Percentiles rank a stretch among this genome's conserved stretches.
Conservation (phyloP, 2,888 invertebrate species). For the Pollenia griseotomentosa region DNA sequence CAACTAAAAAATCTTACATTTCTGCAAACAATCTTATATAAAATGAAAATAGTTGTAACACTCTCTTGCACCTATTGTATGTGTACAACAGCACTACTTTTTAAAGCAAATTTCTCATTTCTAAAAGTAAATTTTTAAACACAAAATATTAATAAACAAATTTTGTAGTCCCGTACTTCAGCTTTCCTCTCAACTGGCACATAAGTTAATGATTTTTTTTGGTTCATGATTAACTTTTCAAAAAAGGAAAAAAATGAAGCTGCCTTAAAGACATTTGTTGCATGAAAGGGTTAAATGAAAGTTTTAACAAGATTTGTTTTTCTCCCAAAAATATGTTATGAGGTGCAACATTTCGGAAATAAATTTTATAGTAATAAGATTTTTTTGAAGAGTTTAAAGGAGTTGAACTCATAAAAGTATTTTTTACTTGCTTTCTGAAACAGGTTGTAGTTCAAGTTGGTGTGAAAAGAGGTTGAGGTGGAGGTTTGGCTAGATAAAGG, state of each 20-base stretch:
- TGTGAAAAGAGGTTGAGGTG: background rate
- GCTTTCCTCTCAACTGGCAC: too few relatives aligned
- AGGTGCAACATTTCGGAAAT: conserved; percentile 52
- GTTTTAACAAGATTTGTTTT: conserved; percentile 6
- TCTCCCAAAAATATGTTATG: conserved; percentile 16
- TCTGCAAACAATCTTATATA: background rate
- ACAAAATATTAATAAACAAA: too few relatives aligned
- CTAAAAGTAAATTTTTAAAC: too few relatives aligned
- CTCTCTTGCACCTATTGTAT: too few relatives aligned
- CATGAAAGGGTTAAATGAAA: background rate
- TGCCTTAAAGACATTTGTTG: too few relatives aligned
- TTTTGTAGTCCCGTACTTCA: too few relatives aligned
- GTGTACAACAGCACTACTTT: too few relatives aligned
- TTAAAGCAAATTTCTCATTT: too few relatives aligned
- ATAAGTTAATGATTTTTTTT: too few relatives aligned
- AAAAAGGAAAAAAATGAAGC: too few relatives aligned
- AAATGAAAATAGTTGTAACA: conserved; percentile 15
- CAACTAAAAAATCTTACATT: background rate
- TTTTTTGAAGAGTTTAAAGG: conserved; percentile 44
- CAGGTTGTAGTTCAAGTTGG: background rate
- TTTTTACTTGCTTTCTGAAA: conserved; percentile 1
- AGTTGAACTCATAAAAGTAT: conserved; percentile 53
- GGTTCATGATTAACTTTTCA: too few relatives aligned
- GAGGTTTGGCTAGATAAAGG: background rate
- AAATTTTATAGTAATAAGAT: conserved; percentile 43